Conservation (phyloP, 92 coral and sea anemone species). For the Bergia sp. region DNA sequence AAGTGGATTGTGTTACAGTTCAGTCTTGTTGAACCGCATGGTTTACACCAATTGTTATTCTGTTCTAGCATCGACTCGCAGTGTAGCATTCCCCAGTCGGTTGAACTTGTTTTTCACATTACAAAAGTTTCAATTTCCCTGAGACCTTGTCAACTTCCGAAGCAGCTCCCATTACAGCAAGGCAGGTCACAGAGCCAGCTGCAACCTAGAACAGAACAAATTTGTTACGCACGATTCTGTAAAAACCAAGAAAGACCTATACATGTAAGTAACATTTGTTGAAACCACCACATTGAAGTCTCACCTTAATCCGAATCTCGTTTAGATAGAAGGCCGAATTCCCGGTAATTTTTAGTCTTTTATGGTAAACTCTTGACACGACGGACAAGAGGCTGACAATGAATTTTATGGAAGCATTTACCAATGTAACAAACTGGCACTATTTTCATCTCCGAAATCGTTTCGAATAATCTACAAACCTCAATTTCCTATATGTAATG, state of each 20-base stretch:
- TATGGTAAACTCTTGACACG: too few species aligned
- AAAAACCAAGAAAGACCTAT: not conserved
- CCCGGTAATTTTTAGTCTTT: too few species aligned
- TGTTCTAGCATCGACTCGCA: not conserved
- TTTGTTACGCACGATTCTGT: not conserved
- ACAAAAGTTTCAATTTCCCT: conserved; percentile 59
- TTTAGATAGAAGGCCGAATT: not conserved
- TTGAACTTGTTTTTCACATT: not conserved
- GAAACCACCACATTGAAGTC: not conserved
- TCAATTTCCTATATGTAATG: too few species aligned
- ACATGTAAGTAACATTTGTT: not conserved
- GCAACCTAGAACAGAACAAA: conserved; percentile 58
- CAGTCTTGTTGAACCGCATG: too few species aligned
- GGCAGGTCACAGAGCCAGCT: conserved; percentile 86
- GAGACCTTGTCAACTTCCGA: conserved; percentile 68
- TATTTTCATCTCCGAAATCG: too few species aligned
- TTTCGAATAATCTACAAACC: too few species aligned
- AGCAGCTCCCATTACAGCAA: conserved; percentile 78
- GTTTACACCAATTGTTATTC: not conserved
- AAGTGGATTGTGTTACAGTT: too few species aligned
- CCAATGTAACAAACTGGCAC: too few species aligned
- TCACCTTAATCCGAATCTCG: not conserved
- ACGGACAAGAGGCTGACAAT: too few species aligned
- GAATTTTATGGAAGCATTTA: too few species aligned
- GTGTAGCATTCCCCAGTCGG: not conserved